phyloP scores from a whole-genome alignment of 1,140 invertebrate species.

The Megalopta genalis region DNA sequence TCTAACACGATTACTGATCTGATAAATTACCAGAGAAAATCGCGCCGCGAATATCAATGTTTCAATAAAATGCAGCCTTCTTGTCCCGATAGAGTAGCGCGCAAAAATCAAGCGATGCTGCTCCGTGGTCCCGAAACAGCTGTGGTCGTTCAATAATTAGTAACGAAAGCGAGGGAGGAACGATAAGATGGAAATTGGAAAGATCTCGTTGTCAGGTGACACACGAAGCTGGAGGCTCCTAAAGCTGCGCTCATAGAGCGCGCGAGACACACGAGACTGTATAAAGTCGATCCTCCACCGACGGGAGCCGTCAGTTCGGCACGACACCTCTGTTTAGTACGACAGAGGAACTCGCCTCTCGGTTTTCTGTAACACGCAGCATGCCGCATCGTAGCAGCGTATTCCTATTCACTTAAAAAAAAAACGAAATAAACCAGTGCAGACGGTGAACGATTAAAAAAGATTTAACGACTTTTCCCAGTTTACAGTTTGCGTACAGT shows the following conservation, averaged over 20 bases:
- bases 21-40: too few species aligned
- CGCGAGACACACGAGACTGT: constrained; percentile 44
- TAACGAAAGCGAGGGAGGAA: not conserved
- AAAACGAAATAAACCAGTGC: constrained; percentile 5
- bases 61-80: too few species aligned
- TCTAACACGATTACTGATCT: too few species aligned
- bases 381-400: constrained; percentile 15
- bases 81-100: too few species aligned
- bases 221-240: constrained; percentile 44
- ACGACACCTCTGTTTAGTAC: constrained; percentile 60
- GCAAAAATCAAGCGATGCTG: too few species aligned
- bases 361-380: constrained; percentile 32
- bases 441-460: constrained; percentile 1
- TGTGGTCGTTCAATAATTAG: too few species aligned
- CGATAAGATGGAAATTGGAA: not conserved
- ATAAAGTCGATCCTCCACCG: constrained; percentile 63
- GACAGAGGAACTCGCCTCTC: constrained; percentile 53
- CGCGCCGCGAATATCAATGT: too few species aligned
- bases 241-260: constrained; percentile 54
- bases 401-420: not conserved
- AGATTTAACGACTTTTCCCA: not conserved
- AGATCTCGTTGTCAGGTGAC: constrained; percentile 51
- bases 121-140: too few species aligned
- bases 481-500: not conserved
- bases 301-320: constrained; percentile 64